Evolutionary conservation across 2,797 vertebrate genomes (phyloP).

Genomic region (Carapus acus): DNA sequence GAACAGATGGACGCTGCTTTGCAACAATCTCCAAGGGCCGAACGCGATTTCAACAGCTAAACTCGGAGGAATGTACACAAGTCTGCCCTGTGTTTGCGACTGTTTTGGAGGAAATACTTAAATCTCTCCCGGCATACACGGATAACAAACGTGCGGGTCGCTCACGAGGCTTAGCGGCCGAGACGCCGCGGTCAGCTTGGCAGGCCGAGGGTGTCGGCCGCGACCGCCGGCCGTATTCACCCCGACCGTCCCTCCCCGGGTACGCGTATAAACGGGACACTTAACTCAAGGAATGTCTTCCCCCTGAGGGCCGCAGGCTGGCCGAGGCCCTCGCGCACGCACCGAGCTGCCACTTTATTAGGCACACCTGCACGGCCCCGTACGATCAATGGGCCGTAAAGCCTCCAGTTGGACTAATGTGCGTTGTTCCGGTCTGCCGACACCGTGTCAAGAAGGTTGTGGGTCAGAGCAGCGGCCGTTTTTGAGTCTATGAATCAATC

Average conservation of each 20-base stretch:
- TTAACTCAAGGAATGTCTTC: constrained; percentile 63
- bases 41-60: constrained; percentile 27
- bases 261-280: constrained; percentile 55
- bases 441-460: no score
- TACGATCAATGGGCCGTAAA: no score
- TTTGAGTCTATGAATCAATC: no score
- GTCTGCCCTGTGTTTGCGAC: neutral
- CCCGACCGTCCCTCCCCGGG: constrained; percentile 56
- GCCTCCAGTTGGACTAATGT: no score
- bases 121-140: neutral
- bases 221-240: constrained; percentile 37
- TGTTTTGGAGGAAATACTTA: constrained; percentile 12
- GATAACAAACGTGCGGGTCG: constrained; percentile 12
- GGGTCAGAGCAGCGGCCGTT: no score
- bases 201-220: constrained; percentile 38
- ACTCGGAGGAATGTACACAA: constrained; percentile 25
- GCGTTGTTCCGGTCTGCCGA: no score
- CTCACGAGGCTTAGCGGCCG: constrained; percentile 30
- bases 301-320: constrained; percentile 24
- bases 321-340: constrained; percentile 13
- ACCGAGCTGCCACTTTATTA: constrained; percentile 9
- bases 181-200: constrained; percentile 33
- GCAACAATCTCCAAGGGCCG: constrained; percentile 6
- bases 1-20: constrained; percentile 13
- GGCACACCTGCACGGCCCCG: no score